A percentile compares a stretch with the other conserved stretches of the same genome.
Evolutionary conservation across 2,113 vertebrate genomes (phyloP).

Genomic region (Bungarus multicinctus): DNA sequence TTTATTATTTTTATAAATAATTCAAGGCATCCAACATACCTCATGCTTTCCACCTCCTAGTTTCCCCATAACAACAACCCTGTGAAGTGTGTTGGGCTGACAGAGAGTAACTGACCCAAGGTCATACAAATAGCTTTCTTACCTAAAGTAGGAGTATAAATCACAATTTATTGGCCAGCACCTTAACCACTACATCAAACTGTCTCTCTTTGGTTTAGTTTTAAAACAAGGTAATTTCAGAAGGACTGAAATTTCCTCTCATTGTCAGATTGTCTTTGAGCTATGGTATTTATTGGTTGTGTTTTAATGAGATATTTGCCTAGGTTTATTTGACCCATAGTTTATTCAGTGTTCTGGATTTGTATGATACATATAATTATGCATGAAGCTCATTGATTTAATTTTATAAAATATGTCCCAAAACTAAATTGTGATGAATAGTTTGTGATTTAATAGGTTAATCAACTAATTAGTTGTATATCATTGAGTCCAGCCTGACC

Average conservation of each 20-base stretch:
- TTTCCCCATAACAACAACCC: too few relatives aligned
- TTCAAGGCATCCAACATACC: too few relatives aligned
- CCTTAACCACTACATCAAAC: too few relatives aligned
- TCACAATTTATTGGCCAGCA: too few relatives aligned
- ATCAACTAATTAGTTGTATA: not conserved
- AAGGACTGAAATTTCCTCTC: not conserved
- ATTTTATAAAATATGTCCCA: not conserved
- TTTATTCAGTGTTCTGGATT: not conserved
- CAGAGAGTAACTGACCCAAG: too few relatives aligned
- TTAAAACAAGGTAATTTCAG: not conserved
- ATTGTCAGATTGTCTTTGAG: not conserved
- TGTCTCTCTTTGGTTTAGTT: not conserved
- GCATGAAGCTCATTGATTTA: not conserved
- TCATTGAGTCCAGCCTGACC: not conserved
- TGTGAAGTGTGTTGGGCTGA: too few relatives aligned
- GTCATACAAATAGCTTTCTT: too few relatives aligned
- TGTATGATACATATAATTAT: not conserved
- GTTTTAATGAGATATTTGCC: not conserved
- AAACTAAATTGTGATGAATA: not conserved
- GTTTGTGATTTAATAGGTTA: not conserved
- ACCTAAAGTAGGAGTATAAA: too few relatives aligned
- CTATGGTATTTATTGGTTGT: not conserved
- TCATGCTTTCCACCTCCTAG: too few relatives aligned
- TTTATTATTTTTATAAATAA: too few relatives aligned
- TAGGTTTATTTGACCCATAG: not conserved